These are phyloP conservation scores for Epinotia brunnichana DNA, from an alignment of 2,888 invertebrate species.

Conservation along the genomic window DNA sequence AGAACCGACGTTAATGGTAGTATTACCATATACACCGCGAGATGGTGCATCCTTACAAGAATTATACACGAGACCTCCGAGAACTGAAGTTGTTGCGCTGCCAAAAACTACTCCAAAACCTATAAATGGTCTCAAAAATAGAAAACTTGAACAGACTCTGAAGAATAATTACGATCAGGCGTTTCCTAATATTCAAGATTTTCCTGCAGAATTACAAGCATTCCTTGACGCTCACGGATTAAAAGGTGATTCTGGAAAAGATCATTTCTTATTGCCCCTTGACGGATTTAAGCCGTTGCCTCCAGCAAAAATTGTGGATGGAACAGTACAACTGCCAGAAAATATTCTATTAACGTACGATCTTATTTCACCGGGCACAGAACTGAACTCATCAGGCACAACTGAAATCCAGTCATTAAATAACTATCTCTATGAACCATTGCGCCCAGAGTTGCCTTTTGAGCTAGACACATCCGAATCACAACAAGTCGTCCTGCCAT, in stretches of 20 bases:
- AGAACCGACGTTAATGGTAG: constrained; percentile 84
- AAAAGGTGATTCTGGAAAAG: constrained; percentile 68
- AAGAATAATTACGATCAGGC: constrained; percentile 58
- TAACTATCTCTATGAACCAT: constrained; percentile 72
- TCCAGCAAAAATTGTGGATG: constrained; percentile 70
- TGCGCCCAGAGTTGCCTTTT: constrained; percentile 69
- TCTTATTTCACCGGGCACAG: constrained; percentile 63
- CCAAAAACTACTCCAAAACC: constrained; percentile 64
- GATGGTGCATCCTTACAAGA: constrained; percentile 85
- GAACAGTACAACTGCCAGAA: constrained; percentile 73
- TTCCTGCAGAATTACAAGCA: constrained; percentile 71
- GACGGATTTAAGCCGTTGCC: constrained; percentile 79
- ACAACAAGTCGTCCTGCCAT: constrained; percentile 65
- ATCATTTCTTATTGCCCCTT: constrained; percentile 72
- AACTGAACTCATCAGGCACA: constrained; percentile 54
- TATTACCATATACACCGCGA: constrained; percentile 85
- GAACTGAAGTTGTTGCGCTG: constrained; percentile 82
- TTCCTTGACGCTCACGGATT: constrained; percentile 75
- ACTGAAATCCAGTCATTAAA: constrained; percentile 56
- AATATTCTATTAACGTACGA: constrained; percentile 76
- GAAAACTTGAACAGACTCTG: constrained; percentile 57
- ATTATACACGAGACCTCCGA: constrained; percentile 86
- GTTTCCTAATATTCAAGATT: constrained; percentile 60
- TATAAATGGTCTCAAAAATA: constrained; percentile 52
- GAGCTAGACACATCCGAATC: constrained; percentile 76